phyloP scores from a whole-genome alignment of 2,888 invertebrate species.

The Hylaea fasciaria region DNA sequence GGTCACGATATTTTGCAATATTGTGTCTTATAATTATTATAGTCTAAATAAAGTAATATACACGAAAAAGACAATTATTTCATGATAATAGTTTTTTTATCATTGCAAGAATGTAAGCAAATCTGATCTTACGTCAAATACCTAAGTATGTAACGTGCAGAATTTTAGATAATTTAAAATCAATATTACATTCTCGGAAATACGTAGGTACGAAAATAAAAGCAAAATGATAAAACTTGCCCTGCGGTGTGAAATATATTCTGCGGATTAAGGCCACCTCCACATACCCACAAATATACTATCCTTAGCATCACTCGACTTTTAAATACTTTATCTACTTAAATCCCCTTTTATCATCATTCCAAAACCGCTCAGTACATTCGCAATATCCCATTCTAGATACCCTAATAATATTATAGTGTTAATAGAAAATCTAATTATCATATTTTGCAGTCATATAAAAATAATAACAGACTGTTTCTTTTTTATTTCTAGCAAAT shows the following conservation, averaged over 20 bases:
- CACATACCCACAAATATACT: background rate
- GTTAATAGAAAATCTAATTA: conserved; percentile 81
- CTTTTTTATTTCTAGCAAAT: conserved; percentile 75
- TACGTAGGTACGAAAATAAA: background rate
- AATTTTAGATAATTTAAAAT: no score
- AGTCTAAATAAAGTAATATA: no score
- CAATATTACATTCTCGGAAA: no score
- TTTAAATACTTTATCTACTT: conserved; percentile 15
- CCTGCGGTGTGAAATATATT: background rate
- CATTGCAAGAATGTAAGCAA: background rate
- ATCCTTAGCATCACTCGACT: background rate
- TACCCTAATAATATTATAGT: conserved; percentile 70
- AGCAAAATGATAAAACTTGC: conserved; percentile 1
- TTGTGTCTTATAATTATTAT: no score
- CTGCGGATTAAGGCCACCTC: background rate
- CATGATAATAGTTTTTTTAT: background rate
- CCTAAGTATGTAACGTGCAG: no score
- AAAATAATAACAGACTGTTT: conserved; percentile 82
- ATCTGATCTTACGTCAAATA: no score
- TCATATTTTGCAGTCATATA: conserved; percentile 82
- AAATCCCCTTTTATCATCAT: conserved; percentile 27
- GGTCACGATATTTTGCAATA: no score
- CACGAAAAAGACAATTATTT: background rate
- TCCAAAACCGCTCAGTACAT: conserved; percentile 33
- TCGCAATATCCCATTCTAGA: conserved; percentile 50